Conservation (phyloP, 2,113 vertebrate species). For the Nesogale talazaci region DNA sequence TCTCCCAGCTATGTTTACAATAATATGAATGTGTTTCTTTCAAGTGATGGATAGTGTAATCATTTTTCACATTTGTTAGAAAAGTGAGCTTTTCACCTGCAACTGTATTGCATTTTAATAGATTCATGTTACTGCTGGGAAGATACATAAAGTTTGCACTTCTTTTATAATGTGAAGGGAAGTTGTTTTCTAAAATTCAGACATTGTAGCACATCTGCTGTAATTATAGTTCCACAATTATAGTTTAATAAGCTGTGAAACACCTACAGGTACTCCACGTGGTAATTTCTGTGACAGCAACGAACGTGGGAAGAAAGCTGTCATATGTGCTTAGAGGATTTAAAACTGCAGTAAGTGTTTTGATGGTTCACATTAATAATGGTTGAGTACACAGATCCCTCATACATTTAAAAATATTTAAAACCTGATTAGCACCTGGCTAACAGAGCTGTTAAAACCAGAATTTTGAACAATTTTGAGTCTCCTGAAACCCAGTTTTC, state of each 20-base stretch:
- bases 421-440: neutral
- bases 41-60: neutral
- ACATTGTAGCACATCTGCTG: neutral
- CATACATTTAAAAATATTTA: conserved; percentile 14
- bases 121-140: conserved; percentile 14
- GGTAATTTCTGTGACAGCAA: conserved; percentile 8
- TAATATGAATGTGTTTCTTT: neutral
- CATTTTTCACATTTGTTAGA: neutral
- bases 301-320: neutral
- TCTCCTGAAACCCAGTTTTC: neutral
- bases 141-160: neutral
- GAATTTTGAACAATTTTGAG: neutral
- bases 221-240: conserved; percentile 29
- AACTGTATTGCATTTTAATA: conserved; percentile 44
- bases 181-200: conserved; percentile 32
- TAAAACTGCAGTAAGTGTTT: conserved; percentile 26
- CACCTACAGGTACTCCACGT: neutral
- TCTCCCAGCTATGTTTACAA: neutral
- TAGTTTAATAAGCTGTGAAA: conserved; percentile 45
- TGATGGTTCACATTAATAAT: neutral
- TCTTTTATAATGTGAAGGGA: conserved; percentile 39
- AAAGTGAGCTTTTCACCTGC: neutral
- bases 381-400: neutral
- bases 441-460: neutral
- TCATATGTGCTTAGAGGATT: neutral